Conservation (phyloP, 2,888 invertebrate genomes). For the Dyspetes luteomarginatus region DNA sequence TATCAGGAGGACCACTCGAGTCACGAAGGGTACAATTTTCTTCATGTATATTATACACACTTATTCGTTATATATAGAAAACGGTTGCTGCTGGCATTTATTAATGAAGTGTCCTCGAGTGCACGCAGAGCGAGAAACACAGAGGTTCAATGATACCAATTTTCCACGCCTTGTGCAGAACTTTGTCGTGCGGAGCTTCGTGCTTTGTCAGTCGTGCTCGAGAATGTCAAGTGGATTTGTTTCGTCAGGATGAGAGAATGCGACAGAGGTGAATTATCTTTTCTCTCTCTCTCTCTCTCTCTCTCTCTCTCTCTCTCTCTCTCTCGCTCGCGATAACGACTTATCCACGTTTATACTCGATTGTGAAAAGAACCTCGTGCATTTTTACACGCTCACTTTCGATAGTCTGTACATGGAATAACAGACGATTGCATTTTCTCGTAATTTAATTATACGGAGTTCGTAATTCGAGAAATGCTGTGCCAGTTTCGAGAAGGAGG, state of each 20-base stretch:
- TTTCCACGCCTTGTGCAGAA: constrained; percentile 23
- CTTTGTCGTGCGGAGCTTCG: neutral
- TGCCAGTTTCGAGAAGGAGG: too few species aligned
- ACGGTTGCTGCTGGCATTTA: constrained; percentile 25
- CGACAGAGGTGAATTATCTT: constrained; percentile 17
- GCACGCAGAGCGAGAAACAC: constrained; percentile 15
- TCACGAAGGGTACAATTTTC: constrained; percentile 30
- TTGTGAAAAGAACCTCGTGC: too few species aligned
- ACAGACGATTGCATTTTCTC: too few species aligned
- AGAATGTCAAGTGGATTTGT: constrained; percentile 27
- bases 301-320: neutral
- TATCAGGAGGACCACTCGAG: constrained; percentile 37
- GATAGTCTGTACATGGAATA: too few species aligned
- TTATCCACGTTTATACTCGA: neutral
- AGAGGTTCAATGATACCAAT: constrained; percentile 43
- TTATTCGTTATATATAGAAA: neutral
- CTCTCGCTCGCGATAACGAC: neutral
- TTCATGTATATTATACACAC: constrained; percentile 20
- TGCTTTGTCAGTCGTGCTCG: constrained; percentile 5
- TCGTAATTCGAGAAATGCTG: too few species aligned
- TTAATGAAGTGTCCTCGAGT: constrained; percentile 52
- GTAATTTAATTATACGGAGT: too few species aligned
- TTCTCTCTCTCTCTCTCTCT: constrained; percentile 1
- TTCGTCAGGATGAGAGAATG: constrained; percentile 4
- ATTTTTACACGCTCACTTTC: too few species aligned